Base-by-base conservation (phyloP, 2,797 vertebrate genomes). In the Sylvilagus floridanus region DNA sequence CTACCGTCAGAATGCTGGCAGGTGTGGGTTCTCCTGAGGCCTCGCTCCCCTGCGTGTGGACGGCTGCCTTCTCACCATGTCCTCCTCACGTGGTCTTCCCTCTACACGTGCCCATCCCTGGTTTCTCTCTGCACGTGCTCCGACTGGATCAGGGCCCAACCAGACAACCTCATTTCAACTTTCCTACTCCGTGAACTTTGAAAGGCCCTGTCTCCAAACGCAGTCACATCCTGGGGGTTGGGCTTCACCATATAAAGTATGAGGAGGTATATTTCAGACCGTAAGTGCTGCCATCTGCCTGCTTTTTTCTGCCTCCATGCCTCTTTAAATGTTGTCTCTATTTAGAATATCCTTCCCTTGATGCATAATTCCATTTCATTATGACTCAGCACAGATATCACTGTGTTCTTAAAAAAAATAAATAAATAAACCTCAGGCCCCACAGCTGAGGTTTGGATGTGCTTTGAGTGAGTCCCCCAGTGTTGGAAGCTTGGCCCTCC, bases 311-410 rank as follows among this genome's bases (percentile, higher is more conserved):
- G 83, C 62, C 66, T 52, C 68, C 7, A 7, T 88, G 60, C 35
- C 71, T 62, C 32, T 81, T 30, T 50, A 24, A 52, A 17, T 32
- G 16, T 32, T 52, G 30, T 54, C 77, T 90, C 26, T 89, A 19
- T 90, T 84, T 92, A 77, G n/a, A 92, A 75, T 14, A 57, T 22
- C 35, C 30, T 85, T 94, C n/a, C n/a, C 37, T 65, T 83, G 65
- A 68, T 87, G 73, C 10, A 21, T 62, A 57, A 84, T 81, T 68
- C 35, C 54, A 76, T 12, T 54, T 69, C 9, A 0, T 87, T 32
- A 57, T 13, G 65, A 66, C 72, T 89, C 54, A 92, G 69, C 62
- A 84, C 37, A 81, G 50, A 32, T 63, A 42, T 16, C 72, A 54
- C 17, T 47, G 30, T 32, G 19, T 93, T 90, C 72, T 71, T 22